Evolutionary conservation across 2,797 vertebrate genomes (phyloP), one percentile per base, ranked within the genome.

Genomic region (Australoheros facetus): DNA sequence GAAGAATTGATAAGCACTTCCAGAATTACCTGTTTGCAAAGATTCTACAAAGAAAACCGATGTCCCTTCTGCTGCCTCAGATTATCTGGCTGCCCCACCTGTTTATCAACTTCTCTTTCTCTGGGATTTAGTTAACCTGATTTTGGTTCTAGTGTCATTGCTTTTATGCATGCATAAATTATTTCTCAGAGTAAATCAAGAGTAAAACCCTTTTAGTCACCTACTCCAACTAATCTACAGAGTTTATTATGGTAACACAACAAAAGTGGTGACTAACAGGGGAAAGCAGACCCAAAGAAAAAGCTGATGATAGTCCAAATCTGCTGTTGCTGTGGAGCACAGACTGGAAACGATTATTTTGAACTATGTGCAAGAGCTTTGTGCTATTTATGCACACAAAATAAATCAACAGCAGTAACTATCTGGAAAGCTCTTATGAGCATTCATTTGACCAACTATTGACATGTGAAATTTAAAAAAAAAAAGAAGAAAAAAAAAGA

Each of bases 11-110:
- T 77, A 21, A 79, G 55, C 3, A 60, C 72, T 87, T 86, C 82
- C 71, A 85, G 80, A 82, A 82, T 37, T 2, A 82, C 80, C 75
- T 30, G 86, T 85, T 86, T 75, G 26, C 21, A 12, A 17, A 56
- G 56, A 73, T 84, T 32, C 10, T 3, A 55, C 69, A 51, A 45
- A 66, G 21, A 57, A 23, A 39, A 72, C 9, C 2, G 1, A 37
- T n/a, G 30, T 66, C 53, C 5, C 21, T 57, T 45, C 19, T 21
- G 21, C 30, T 71, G 14, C 23, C 48, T 58, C n/a, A 48, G 13
- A 45, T 10, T 19, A 26, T 79, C 56, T 14, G 23, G 34, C 34
- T 26, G 28, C 42, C 10, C 12, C 39, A 73, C 64, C 64, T 56
- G 53, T 78, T 80, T 14, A 30, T 69, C 16, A 4, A 48, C 62